phyloP scores from a whole-genome alignment of 2,888 invertebrate species.

The Oligia strigilis region DNA sequence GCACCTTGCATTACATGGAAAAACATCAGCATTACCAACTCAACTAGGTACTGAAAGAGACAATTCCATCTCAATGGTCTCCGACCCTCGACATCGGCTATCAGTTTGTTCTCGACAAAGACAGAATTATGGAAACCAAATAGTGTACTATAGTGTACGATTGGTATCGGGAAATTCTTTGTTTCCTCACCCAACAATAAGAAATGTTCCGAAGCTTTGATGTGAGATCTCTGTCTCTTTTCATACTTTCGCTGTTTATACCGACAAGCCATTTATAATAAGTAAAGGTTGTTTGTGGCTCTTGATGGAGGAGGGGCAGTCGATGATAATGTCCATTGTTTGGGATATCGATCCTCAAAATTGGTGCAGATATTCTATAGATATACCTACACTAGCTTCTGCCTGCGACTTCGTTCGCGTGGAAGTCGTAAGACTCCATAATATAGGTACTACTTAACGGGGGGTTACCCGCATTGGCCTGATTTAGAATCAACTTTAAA shows the following conservation, averaged over 20 bases:
- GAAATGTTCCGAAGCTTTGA: slow-evolving; percentile 41
- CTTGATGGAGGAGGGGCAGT: neutral
- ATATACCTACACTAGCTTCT: neutral
- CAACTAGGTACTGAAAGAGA: slow-evolving; percentile 18
- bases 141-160: slow-evolving; percentile 49
- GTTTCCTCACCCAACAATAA: slow-evolving; percentile 51
- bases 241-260: slow-evolving; percentile 30
- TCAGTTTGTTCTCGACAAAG: slow-evolving; percentile 51
- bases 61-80: slow-evolving; percentile 22
- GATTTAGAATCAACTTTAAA: no score
- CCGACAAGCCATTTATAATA: slow-evolving; percentile 33
- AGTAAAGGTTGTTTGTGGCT: slow-evolving; percentile 19
- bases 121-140: slow-evolving; percentile 56
- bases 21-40: neutral
- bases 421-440: neutral
- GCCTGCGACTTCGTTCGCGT: neutral
- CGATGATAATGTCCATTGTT: slow-evolving; percentile 30
- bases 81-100: slow-evolving; percentile 36
- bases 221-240: slow-evolving; percentile 25
- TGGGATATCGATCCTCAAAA: slow-evolving; percentile 19
- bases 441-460: neutral
- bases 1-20: no score
- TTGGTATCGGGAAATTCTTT: slow-evolving; percentile 56
- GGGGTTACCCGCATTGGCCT: no score
- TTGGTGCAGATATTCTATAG: slow-evolving; percentile 6